A percentile compares a stretch with the other conserved stretches of the same genome.
Conservation (phyloP, 2,113 vertebrate genomes). For the Drymodes brunneopygia region DNA sequence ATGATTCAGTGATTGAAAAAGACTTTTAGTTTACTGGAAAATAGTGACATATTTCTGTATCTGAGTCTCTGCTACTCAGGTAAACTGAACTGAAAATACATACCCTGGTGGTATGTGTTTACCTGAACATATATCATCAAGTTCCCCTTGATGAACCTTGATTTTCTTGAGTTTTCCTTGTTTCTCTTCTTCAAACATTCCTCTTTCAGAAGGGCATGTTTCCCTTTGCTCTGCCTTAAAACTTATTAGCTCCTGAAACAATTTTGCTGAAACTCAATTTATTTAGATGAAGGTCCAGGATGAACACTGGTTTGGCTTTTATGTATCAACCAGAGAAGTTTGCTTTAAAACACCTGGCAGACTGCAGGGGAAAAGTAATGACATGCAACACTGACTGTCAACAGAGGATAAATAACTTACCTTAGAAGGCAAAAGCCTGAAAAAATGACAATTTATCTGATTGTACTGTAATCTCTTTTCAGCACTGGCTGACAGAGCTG, state of each 20-base stretch:
- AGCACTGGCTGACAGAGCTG: conserved; percentile 98
- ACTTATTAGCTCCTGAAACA: not conserved
- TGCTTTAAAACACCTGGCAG: not conserved
- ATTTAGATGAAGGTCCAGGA: not conserved
- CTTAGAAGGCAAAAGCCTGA: not conserved
- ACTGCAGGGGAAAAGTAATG: not conserved
- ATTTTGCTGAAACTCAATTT: not conserved
- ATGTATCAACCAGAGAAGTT: not conserved
- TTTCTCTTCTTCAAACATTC: not conserved
- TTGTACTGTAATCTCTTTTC: conserved; percentile 57
- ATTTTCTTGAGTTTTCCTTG: not conserved
- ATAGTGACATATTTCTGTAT: not conserved
- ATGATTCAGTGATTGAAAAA: not conserved
- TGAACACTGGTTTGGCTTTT: not conserved
- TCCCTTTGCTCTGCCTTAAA: not conserved
- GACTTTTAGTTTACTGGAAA: not conserved
- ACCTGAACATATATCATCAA: not conserved
- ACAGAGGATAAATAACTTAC: not conserved
- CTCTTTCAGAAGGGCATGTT: not conserved
- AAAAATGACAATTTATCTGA: conserved; percentile 11
- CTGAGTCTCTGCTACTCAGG: not conserved
- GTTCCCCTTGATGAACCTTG: not conserved
- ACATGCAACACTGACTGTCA: not conserved
- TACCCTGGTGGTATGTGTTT: not conserved
- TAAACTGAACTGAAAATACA: not conserved